Conservation (phyloP, 2,888 invertebrate genomes). For the Ormyrus rosae region DNA sequence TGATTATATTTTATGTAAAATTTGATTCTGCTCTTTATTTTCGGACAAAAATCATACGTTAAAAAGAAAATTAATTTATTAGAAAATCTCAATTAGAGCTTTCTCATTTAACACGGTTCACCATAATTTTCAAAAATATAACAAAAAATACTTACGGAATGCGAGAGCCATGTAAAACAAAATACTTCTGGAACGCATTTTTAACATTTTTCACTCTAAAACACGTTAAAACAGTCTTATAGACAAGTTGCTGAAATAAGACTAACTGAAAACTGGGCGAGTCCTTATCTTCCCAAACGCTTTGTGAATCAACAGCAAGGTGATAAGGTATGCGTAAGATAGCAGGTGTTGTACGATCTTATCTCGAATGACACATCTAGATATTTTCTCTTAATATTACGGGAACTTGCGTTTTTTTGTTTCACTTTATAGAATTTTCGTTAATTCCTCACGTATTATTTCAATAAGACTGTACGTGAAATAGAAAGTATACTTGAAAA, state of each 20-base stretch:
- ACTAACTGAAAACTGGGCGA: constrained; percentile 47
- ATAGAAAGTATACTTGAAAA: neutral
- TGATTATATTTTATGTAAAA: neutral
- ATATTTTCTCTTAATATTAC: constrained; percentile 28
- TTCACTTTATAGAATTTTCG: neutral
- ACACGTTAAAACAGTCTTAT: neutral
- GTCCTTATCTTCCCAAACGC: constrained; percentile 54
- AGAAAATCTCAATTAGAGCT: no score
- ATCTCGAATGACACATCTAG: constrained; percentile 43
- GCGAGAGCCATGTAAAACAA: constrained; percentile 68
- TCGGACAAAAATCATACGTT: no score
- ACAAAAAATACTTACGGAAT: constrained; percentile 68
- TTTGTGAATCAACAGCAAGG: constrained; percentile 67
- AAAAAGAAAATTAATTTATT: no score
- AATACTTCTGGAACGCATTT: constrained; percentile 64
- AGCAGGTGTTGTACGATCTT: constrained; percentile 53
- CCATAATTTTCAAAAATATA: no score
- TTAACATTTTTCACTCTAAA: constrained; percentile 34
- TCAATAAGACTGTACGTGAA: neutral
- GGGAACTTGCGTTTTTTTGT: neutral
- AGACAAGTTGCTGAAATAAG: neutral
- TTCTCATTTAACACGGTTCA: no score
- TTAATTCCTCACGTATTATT: neutral
- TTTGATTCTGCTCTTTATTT: neutral
- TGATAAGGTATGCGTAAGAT: constrained; percentile 63